A percentile compares a stretch with the other conserved stretches of the same genome.
These are phyloP conservation scores for Cliona cf. orientalis DNA, from an alignment of 37 sponge, comb jelly and placozoan genomes.

Conservation along the genomic window DNA sequence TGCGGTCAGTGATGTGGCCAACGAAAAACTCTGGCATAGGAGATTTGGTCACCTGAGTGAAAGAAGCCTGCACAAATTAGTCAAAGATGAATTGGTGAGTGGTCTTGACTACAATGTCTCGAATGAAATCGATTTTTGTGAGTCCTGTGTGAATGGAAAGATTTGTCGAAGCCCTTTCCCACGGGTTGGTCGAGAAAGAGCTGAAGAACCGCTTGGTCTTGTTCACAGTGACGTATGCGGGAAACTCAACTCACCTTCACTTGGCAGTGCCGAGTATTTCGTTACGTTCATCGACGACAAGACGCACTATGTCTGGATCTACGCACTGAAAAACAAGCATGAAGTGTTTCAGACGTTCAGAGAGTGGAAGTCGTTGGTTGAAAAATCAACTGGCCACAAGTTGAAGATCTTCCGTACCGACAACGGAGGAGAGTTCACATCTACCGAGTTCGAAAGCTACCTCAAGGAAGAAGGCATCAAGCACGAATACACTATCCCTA, in stretches of 20 bases:
- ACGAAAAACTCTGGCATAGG: conserved; percentile 60
- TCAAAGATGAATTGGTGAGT: conserved; percentile 39
- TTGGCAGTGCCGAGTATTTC: conserved; percentile 56
- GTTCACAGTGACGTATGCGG: conserved; percentile 61
- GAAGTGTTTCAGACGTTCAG: conserved; percentile 35
- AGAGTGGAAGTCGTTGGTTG: conserved; percentile 51
- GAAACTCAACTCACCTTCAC: conserved; percentile 46
- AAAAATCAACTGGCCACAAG: conserved; percentile 35
- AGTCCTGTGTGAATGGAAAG: conserved; percentile 36
- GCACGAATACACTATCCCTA: conserved; percentile 45
- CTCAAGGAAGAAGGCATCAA: conserved; percentile 44
- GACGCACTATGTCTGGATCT: conserved; percentile 55
- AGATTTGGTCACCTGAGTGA: conserved; percentile 59
- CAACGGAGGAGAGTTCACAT: conserved; percentile 69
- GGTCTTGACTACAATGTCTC: conserved; percentile 47
- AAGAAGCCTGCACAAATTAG: conserved; percentile 28
- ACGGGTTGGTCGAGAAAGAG: conserved; percentile 10
- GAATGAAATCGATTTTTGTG: conserved; percentile 31
- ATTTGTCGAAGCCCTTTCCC: conserved; percentile 26
- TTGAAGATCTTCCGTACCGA: conserved; percentile 51
- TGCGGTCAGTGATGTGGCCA: neutral
- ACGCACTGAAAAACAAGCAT: conserved; percentile 38
- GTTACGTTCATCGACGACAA: conserved; percentile 51
- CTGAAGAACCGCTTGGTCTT: conserved; percentile 39
- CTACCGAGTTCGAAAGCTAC: conserved; percentile 48